phyloP scores from a whole-genome alignment of 2,113 vertebrate species.

The Erinaceus europaeus region DNA sequence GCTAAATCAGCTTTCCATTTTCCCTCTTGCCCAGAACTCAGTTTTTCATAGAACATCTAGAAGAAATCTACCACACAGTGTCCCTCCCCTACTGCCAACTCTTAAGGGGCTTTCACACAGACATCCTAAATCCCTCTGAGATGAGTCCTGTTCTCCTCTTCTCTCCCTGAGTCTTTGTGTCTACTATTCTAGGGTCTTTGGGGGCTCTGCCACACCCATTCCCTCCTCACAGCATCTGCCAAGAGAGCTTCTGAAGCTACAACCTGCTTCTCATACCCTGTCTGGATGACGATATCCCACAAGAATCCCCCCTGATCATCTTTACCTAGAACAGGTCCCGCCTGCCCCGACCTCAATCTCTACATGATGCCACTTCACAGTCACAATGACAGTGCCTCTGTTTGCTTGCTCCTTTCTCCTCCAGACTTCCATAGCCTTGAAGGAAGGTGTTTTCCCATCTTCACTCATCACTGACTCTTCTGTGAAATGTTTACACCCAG shows the following conservation, averaged over 20 bases:
- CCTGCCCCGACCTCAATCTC: background rate
- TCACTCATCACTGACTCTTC: too few species aligned
- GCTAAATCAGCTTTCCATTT: background rate
- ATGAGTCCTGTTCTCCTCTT: too few species aligned
- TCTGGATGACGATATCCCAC: background rate
- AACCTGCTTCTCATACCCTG: accelerated
- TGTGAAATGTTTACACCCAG: too few species aligned
- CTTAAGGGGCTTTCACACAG: background rate
- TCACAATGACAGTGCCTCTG: background rate
- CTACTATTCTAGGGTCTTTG: background rate
- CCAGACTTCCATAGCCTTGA: background rate
- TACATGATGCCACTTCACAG: background rate
- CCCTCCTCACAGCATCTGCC: background rate
- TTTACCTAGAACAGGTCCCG: background rate
- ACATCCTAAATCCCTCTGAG: background rate
- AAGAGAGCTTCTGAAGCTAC: background rate
- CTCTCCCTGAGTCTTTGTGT: background rate
- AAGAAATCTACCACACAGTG: background rate
- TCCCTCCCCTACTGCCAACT: background rate
- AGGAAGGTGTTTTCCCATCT: too few species aligned
- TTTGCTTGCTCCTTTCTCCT: background rate
- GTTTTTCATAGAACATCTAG: accelerated
- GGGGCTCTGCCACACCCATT: background rate
- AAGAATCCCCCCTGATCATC: background rate
- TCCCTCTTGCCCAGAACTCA: background rate